Evolutionary conservation across 2,888 invertebrate genomes (phyloP).

Genomic region (Hanleya hanleyi): DNA sequence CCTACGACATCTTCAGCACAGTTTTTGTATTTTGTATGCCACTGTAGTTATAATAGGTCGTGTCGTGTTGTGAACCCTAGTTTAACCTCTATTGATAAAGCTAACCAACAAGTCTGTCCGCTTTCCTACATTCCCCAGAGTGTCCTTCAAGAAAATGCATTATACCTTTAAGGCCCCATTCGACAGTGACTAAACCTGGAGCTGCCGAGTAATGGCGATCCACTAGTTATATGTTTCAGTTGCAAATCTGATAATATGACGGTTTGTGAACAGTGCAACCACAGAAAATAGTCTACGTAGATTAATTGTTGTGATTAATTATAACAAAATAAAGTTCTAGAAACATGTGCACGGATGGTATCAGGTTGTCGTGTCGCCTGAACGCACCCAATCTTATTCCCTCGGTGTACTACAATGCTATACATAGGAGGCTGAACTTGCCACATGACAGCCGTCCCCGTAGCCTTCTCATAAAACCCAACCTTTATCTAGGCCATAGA

Average conservation of each 20-base stretch:
- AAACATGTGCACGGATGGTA: background rate
- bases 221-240: too few relatives aligned
- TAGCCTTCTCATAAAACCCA: too few relatives aligned
- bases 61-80: background rate
- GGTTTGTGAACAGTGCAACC: background rate
- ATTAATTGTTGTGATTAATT: background rate
- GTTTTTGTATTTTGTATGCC: constrained; percentile 4
- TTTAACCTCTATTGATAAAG: background rate
- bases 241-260: background rate
- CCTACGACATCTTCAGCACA: background rate
- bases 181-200: too few relatives aligned
- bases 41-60: constrained; percentile 1
- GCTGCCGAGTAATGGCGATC: too few relatives aligned
- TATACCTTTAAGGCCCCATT: too few relatives aligned
- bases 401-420: too few relatives aligned
- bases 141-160: background rate
- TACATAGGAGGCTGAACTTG: too few relatives aligned
- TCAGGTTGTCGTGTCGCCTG: too few relatives aligned
- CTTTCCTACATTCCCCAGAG: background rate
- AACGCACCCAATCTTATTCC: too few relatives aligned
- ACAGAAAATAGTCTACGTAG: background rate
- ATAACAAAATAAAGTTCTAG: background rate
- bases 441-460: too few relatives aligned
- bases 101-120: constrained; percentile 7
- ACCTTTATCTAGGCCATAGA: too few relatives aligned